Percentiles rank a stretch among this genome's conserved stretches.
Conservation (phyloP, 2,113 vertebrate species). For the Engystomops pustulosus region DNA sequence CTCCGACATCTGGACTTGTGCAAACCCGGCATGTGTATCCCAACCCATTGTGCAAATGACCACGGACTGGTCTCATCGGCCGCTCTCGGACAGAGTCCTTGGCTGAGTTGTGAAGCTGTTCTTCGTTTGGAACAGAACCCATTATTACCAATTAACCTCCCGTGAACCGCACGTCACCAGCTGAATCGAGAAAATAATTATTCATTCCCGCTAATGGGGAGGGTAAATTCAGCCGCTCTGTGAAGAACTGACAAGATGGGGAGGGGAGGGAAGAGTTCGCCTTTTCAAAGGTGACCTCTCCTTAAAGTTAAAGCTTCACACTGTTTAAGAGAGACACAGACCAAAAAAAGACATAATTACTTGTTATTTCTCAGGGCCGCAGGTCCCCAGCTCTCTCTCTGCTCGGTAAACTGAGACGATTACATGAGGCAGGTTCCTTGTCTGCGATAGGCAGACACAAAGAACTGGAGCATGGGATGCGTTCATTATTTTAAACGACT, state of each 20-base stretch:
- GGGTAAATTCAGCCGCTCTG: constrained; percentile 76
- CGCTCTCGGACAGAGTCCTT: constrained; percentile 62
- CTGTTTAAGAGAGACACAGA: constrained; percentile 50
- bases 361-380: constrained; percentile 46
- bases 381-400: constrained; percentile 21
- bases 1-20: constrained; percentile 27
- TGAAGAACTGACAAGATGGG: constrained; percentile 56
- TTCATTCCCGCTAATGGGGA: constrained; percentile 83
- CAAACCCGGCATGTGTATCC: constrained; percentile 25
- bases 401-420: constrained; percentile 43
- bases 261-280: constrained; percentile 51
- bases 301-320: constrained; percentile 59
- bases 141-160: constrained; percentile 88
- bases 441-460: constrained; percentile 46
- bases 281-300: constrained; percentile 61
- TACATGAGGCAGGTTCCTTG: constrained; percentile 19
- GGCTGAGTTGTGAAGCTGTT: constrained; percentile 73
- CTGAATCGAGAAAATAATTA: constrained; percentile 82
- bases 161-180: constrained; percentile 77
- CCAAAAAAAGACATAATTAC: constrained; percentile 50
- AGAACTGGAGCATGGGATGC: not conserved
- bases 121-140: constrained; percentile 79
- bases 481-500: constrained; percentile 6
- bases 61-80: constrained; percentile 61
- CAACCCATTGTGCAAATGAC: constrained; percentile 20